Evolutionary conservation across 2,113 vertebrate genomes (phyloP), one percentile per base, ranked within the genome.

Genomic region (Hoplias malabaricus): DNA sequence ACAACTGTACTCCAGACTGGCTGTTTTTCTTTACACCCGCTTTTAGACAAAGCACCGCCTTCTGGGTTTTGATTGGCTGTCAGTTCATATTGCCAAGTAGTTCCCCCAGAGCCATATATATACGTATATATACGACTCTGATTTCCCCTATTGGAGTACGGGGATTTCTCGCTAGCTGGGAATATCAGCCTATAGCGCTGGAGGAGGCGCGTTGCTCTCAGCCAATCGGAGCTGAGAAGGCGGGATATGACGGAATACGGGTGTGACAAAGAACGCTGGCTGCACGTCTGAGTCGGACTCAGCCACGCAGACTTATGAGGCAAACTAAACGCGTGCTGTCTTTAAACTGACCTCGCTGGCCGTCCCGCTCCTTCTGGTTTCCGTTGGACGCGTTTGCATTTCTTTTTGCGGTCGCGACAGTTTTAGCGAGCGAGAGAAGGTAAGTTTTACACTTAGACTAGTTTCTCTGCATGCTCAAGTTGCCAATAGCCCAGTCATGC

Each of bases 381-480:
- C 16, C 9, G 4, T 65, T 59, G 81, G 77, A 83, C 33, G 53
- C 79, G 43, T 75, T 62, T 38, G 53, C 79, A 53, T 75, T 61
- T 38, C 74, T 21, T 71, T n/a, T 46, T 61, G 38, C 19, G 21
- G 56, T 62, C 65, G 56, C 50, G 61, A 33, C 70, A 71, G 19
- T 59, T 63, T 69, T 48, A 2, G 21, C n/a, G 63, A 59, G 48
- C 77, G 29, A 23, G 80, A 65, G 48, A 48, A 73, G 87, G 90
- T 91, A 87, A 89, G 90, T 90, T 86, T 83, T 50, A 34, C 31
- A 46, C 59, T 70, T 63, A 54, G 46, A 29, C 80, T 80, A 87
- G 80, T 85, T 82, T 43, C 27, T 63, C 31, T 63, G 80, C 85
- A 70, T 69, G 82, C 76, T 83, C 33, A 91, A 90, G 81, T 90